Evolutionary conservation across 2,113 vertebrate genomes (phyloP).

Genomic region (Odobenus rosmarus): DNA sequence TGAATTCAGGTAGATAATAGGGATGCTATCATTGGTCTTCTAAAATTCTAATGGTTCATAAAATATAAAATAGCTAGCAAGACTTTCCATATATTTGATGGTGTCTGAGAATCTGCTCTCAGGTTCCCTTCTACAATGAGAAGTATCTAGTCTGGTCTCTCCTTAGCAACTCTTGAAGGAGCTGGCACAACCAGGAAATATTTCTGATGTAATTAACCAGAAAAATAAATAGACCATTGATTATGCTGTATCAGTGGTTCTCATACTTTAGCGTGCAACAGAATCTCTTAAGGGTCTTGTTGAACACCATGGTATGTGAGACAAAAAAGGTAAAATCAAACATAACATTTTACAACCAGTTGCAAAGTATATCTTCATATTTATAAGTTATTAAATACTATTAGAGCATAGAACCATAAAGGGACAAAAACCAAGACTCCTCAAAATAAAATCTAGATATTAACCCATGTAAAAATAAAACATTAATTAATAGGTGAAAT

Average conservation of each 20-base stretch:
- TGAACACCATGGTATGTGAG: not conserved
- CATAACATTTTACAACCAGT: not conserved
- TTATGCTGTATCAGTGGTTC: not conserved
- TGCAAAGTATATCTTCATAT: not conserved
- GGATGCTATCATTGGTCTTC: not conserved
- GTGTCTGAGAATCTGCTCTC: not conserved
- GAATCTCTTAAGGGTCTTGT: not conserved
- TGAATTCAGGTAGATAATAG: not conserved
- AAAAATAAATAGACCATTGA: not conserved
- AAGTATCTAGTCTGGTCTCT: not conserved
- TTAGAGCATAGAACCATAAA: not conserved
- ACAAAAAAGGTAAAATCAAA: not conserved
- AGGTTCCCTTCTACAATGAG: not conserved
- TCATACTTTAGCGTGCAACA: not conserved
- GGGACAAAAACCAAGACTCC: not conserved
- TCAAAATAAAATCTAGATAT: slow-evolving; percentile 22
- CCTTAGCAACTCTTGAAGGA: not conserved
- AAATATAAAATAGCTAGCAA: not conserved
- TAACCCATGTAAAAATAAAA: not conserved
- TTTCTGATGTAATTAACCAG: not conserved
- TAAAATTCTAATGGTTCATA: not conserved
- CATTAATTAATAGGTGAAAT: not conserved
- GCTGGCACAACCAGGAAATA: not conserved
- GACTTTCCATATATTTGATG: not conserved
- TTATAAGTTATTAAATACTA: not conserved